A percentile compares a stretch with the other conserved stretches of the same genome.
Evolutionary conservation across 2,113 vertebrate genomes (phyloP).

Genomic region (Vanacampus margaritifer): DNA sequence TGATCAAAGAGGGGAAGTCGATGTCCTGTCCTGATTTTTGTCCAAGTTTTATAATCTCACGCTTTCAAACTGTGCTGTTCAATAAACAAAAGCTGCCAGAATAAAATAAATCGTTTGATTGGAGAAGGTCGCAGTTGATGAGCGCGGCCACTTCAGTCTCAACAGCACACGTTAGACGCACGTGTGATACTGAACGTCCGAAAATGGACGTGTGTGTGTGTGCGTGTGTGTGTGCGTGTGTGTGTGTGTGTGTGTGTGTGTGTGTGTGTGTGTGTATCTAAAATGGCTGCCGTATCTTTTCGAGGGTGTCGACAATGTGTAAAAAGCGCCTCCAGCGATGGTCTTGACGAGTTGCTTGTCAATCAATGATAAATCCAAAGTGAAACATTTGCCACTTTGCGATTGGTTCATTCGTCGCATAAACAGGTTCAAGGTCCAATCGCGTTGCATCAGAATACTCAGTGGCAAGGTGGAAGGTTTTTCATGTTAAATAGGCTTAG

Average conservation of each 20-base stretch:
- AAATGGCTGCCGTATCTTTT: too few species aligned
- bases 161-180: not conserved
- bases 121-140: not conserved
- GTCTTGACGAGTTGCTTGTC: not conserved
- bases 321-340: too few species aligned
- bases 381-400: not conserved
- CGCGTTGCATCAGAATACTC: not conserved
- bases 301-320: too few species aligned
- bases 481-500: too few species aligned
- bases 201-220: not conserved
- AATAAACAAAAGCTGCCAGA: not conserved
- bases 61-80: not conserved
- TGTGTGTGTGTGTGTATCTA: too few species aligned
- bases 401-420: not conserved
- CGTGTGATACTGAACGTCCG: too few species aligned
- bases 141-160: not conserved
- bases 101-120: not conserved
- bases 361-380: not conserved
- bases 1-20: not conserved
- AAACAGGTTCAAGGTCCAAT: slow-evolving; percentile 1
- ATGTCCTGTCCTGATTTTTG: not conserved
- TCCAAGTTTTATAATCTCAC: not conserved
- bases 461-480: too few species aligned
- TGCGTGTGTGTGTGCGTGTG: too few species aligned
- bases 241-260: too few species aligned